Percentiles rank a stretch among this genome's conserved stretches.
These are phyloP conservation scores for Anguilla pacifica DNA, from an alignment of 2,797 vertebrate species.

Conservation along the genomic window DNA sequence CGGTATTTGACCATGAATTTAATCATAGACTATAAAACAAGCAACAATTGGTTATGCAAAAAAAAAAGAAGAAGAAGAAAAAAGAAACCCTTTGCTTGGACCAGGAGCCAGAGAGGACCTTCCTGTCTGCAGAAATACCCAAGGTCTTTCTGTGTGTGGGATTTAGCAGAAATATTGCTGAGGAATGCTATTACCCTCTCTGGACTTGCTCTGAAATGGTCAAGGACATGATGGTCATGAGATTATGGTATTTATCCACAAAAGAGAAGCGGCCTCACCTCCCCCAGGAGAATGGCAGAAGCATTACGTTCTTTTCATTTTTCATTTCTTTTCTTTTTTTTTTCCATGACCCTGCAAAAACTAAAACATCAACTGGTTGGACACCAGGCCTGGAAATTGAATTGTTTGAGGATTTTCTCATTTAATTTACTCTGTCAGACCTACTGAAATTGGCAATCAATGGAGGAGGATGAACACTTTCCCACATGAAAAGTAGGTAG, in stretches of 20 bases:
- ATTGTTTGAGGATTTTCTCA: constrained; percentile 22
- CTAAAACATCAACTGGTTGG: neutral
- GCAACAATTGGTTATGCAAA: neutral
- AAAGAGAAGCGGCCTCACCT: neutral
- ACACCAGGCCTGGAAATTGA: neutral
- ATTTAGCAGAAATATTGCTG: neutral
- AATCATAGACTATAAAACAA: neutral
- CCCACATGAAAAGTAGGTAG: neutral
- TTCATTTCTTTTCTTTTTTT: neutral
- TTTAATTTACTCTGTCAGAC: constrained; percentile 10
- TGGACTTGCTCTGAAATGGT: too few species aligned
- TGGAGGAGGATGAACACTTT: neutral
- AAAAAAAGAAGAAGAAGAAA: neutral
- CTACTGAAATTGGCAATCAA: neutral
- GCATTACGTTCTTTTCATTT: neutral
- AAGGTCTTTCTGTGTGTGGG: neutral
- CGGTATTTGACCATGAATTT: neutral
- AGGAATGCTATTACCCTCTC: neutral
- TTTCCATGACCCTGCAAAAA: constrained; percentile 13
- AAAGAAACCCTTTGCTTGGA: neutral
- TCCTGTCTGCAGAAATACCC: neutral
- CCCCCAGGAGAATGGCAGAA: neutral
- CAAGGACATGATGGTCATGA: too few species aligned
- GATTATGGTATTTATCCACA: constrained; percentile 12
- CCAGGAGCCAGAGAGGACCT: neutral